Base-by-base conservation (phyloP, 2,797 vertebrate genomes). In the Dicrostonyx torquatus region DNA sequence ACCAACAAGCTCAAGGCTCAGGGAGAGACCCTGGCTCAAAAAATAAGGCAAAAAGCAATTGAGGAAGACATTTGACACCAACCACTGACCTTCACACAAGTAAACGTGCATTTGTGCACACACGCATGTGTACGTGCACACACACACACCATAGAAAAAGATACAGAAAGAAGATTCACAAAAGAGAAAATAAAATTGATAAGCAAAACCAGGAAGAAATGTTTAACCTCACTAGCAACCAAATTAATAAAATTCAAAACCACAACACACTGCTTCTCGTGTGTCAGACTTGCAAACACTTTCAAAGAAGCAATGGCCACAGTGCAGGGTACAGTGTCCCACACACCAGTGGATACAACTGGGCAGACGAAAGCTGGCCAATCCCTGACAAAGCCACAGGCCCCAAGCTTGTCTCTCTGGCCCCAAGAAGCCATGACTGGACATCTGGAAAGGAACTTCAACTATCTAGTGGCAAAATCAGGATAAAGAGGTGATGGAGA, bases 181-280 rank as follows among this genome's bases (percentile, higher is more conserved):
- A 96, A 97, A 97, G 94, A 94, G 94, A 91, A 97, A 97, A 96
- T 91, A 97, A 94, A 96, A 82, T 55, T 76, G 76, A 94, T 91
- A 93, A 92, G 96, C 94, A 96, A 95, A 97, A 96, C 82, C 89
- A 96, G 80, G 91, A 97, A 88, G 91, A 97, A 96, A 95, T 48
- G 68, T 94, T 95, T 72, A 82, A 85, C 95, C 24, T 96, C 84
- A 88, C 77, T 91, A 72, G 87, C 73, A 96, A 96, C 87, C 95
- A 95, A 96, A 97, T 94, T 95, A 97, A 93, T 89, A 90, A 93
- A 97, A 94, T 90, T 93, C 77, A 95, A 94, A 97, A 94, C 55
- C 92, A 89, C 72, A 92, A 29, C 66, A 84, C 22, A 20, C n/a
- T 86, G 72, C 75, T 82, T 94, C 80, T 94, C n/a, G 8, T 70